These are phyloP conservation scores for Acrobasis repandana DNA, from an alignment of 2,888 invertebrate genomes.

Conservation along the genomic window DNA sequence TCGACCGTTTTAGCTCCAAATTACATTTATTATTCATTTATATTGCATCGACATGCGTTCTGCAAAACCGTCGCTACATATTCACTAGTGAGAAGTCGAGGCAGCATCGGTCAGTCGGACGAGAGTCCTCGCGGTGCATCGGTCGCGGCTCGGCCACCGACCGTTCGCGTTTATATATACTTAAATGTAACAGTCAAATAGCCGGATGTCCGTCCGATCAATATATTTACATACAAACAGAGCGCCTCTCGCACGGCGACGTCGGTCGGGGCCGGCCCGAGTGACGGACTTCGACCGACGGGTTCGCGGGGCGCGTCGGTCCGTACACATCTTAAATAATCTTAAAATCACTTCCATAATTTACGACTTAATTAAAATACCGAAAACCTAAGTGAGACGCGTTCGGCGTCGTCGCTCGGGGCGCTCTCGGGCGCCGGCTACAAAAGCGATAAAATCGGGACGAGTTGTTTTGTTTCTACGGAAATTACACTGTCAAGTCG, in stretches of 20 bases:
- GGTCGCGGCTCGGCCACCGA: slow-evolving; percentile 58
- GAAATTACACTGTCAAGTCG: too few species aligned
- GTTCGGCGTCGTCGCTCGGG: slow-evolving; percentile 33
- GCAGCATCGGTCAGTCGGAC: slow-evolving; percentile 68
- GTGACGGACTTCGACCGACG: slow-evolving; percentile 38
- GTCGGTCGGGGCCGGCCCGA: slow-evolving; percentile 40
- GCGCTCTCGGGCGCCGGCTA: slow-evolving; percentile 28
- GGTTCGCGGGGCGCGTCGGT: slow-evolving; percentile 44
- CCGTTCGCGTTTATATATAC: slow-evolving; percentile 72
- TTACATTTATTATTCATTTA: slow-evolving; percentile 76
- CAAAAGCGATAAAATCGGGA: too few species aligned
- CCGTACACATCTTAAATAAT: slow-evolving; percentile 58
- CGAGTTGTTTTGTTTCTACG: too few species aligned
- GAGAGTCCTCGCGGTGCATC: slow-evolving; percentile 55
- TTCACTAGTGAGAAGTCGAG: slow-evolving; percentile 80
- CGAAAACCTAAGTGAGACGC: slow-evolving; percentile 53
- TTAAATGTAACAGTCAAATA: slow-evolving; percentile 78
- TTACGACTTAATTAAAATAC: slow-evolving; percentile 78
- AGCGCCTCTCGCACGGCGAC: slow-evolving; percentile 51
- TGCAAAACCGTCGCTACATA: slow-evolving; percentile 76
- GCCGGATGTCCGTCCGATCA: slow-evolving; percentile 70
- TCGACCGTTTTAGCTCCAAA: slow-evolving; percentile 63
- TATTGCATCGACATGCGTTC: slow-evolving; percentile 74
- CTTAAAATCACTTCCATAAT: slow-evolving; percentile 78
- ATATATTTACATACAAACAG: slow-evolving; percentile 75